Percentiles rank a stretch among this genome's conserved stretches.
phyloP scores from a whole-genome alignment of 64 coral and sea anemone species.

The Montipora cactus region DNA sequence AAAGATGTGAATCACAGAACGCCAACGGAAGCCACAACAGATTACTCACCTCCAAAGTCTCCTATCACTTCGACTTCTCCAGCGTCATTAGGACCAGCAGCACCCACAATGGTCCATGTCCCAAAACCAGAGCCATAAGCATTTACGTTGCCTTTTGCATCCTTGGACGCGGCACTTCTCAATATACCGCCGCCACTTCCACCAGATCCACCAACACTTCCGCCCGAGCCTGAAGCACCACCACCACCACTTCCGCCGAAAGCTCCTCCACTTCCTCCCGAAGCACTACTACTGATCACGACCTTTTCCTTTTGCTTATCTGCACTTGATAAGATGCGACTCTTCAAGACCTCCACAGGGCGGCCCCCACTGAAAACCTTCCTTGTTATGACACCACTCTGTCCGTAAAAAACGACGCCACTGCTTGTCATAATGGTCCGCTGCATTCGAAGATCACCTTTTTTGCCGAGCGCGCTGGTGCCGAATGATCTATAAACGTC shows the following conservation, averaged over 20 bases:
- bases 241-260: not conserved
- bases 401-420: not conserved
- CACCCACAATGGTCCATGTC: not conserved
- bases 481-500: not conserved
- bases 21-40: not conserved
- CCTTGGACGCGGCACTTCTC: not conserved
- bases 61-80: constrained; percentile 63
- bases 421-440: not conserved
- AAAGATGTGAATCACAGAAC: not conserved
- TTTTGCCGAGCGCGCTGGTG: not conserved
- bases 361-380: not conserved
- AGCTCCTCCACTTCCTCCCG: not conserved
- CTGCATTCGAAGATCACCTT: too few relatives aligned
- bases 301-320: not conserved
- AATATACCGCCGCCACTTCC: constrained; percentile 9
- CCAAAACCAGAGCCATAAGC: constrained; percentile 17
- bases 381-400: not conserved
- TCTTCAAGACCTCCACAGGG: not conserved
- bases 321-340: not conserved
- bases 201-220: not conserved
- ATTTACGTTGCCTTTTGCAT: not conserved
- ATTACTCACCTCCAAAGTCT: constrained; percentile 84
- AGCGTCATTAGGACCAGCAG: not conserved
- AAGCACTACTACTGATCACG: not conserved
- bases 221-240: not conserved